Base-by-base conservation (phyloP, 2,888 invertebrate species). In the Epinotia demarniana region DNA sequence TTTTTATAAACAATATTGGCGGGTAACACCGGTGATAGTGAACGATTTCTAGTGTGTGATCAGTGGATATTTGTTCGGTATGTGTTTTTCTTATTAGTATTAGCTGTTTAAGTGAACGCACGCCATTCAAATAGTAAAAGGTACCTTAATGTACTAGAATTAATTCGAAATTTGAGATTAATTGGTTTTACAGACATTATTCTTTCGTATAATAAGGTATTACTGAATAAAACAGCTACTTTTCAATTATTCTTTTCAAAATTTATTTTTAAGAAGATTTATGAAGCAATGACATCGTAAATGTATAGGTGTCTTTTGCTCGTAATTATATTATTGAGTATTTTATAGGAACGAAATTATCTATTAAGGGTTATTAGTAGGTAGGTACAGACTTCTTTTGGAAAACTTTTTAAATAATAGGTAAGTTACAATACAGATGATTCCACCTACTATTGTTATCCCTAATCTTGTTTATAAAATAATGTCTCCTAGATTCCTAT, bases 21-120 rank as follows among this genome's bases (percentile, higher is more conserved):
- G 78, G 81, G 79, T 58, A 62, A 61, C 39, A 39, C 68, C 63
- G 72, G 74, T 64, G 79, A 79, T 80, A 78, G 80, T 80, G 80
- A 79, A 79, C 79, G 78, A 79, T 80, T 80, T 80, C 78, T 78
- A 75, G 77, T 79, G 80, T 79, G 80, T 81, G 77, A 77, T 78
- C 80, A 80, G 82, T 80, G 83, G 80, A 78, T 72, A 63, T 79
- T 79, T 73, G 73, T 77, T 81, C 67, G 64, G 75, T 77, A 76
- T 78, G 76, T 75, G 46, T 1, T 53, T 60, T 73, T 68, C 60
- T 62, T 68, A 68, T 62, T 73, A 72, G 60, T 57, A 49, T 62
- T 61, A 0, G 4, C 57, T 27, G n/a, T 57, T 58, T 55, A 60
- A n/a, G 8, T 69, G 27, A 33, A n/a, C 11, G 66, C 11, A 33